Conservation (phyloP, 2,797 vertebrate species). For the Eulemur mongoz region DNA sequence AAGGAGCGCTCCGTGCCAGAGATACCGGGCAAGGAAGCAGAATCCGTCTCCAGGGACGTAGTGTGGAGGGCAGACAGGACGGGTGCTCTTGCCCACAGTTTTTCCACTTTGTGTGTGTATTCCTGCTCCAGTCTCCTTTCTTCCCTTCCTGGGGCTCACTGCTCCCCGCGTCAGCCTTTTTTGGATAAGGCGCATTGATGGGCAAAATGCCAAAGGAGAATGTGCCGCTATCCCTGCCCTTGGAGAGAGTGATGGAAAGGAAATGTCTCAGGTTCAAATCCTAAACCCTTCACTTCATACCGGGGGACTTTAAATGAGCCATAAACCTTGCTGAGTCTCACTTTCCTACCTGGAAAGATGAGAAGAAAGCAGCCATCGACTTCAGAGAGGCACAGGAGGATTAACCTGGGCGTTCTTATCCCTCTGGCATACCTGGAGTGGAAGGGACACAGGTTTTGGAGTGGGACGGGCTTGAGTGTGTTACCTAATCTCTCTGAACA, state of each 20-base stretch:
- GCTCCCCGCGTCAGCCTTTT: neutral
- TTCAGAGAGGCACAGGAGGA: too few relatives aligned
- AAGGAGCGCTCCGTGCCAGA: neutral
- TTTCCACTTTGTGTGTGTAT: neutral
- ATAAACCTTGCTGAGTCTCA: neutral
- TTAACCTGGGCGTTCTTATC: neutral
- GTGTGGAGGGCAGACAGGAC: too few relatives aligned
- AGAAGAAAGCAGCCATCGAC: too few relatives aligned
- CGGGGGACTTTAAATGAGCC: neutral
- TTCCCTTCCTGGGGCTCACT: neutral
- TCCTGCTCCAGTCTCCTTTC: neutral
- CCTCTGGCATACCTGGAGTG: neutral
- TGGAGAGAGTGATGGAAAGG: neutral
- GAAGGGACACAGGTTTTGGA: neutral
- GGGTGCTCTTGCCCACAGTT: accelerated
- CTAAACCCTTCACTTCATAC: neutral
- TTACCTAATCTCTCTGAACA: neutral
- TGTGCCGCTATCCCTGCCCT: neutral
- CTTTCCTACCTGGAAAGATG: neutral
- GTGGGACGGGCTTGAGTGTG: accelerated
- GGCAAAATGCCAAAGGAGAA: neutral
- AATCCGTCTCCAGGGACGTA: neutral
- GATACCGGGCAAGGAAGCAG: neutral
- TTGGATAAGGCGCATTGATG: accelerated
- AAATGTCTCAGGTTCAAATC: neutral